Percentiles rank a stretch among this genome's conserved stretches.
These are phyloP conservation scores for Belgica antarctica DNA, from an alignment of 2,888 invertebrate species.

Conservation along the genomic window DNA sequence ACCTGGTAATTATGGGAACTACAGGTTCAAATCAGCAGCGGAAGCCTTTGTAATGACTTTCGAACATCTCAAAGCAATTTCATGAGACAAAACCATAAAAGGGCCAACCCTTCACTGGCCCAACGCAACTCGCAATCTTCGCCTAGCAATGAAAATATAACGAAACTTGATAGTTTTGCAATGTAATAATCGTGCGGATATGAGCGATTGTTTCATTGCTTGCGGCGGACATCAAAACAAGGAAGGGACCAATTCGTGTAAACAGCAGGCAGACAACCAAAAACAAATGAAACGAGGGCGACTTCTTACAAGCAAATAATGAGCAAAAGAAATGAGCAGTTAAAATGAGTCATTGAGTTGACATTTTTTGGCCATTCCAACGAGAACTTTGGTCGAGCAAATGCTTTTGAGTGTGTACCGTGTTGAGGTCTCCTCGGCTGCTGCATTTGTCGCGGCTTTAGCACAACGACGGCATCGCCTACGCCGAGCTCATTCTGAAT, in stretches of 20 bases:
- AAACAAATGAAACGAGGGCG: conserved; percentile 11
- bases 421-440: conserved; percentile 46
- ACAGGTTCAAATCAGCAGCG: too few relatives aligned
- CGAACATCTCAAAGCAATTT: too few relatives aligned
- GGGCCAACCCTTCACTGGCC: too few relatives aligned
- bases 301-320: background rate
- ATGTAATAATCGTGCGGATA: background rate
- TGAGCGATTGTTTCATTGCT: conserved; percentile 12
- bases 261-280: conserved; percentile 13
- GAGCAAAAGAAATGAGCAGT: background rate
- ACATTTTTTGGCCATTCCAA: conserved; percentile 17
- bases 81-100: too few relatives aligned
- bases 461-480: conserved; percentile 48
- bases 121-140: too few relatives aligned
- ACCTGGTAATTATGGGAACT: too few relatives aligned
- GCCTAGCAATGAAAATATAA: too few relatives aligned
- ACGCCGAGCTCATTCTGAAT: conserved; percentile 50
- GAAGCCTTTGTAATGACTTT: too few relatives aligned
- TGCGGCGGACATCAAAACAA: background rate
- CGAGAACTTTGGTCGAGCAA: background rate
- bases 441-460: conserved; percentile 51
- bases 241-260: background rate
- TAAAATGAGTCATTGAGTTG: background rate
- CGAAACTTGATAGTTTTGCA: conserved; percentile 16
- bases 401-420: background rate